Base-by-base conservation (phyloP, 2,113 vertebrate species). In the Meriones unguiculatus region DNA sequence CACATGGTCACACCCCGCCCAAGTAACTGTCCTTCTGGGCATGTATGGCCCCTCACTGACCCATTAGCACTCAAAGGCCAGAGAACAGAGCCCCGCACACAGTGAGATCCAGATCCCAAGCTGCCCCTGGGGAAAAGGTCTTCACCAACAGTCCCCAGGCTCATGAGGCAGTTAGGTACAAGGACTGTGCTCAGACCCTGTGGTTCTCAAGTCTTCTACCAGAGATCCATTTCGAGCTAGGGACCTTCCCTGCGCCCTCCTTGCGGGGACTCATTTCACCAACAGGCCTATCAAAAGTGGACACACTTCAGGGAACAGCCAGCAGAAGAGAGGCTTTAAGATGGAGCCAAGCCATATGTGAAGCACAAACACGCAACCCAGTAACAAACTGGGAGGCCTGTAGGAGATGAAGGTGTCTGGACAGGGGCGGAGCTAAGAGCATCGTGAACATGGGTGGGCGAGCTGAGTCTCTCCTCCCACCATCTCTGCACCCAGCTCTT, bases 391-490 rank as follows among this genome's bases (percentile, higher is more conserved):
- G 35, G 59, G 91, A 32, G 92, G 11, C 20, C n/a, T 2, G 17
- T 28, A 14, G 69, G 7, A 32, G n/a, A 57, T 0, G 28, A 54
- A 57, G 17, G 10, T 50, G 14, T 1, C 32, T 17, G 30, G 7
- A 10, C 35, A 13, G 28, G 38, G 62, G 32, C 1, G 5, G 2
- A n/a, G 30, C 67, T 13, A 4, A 59, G 93, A 30, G 13, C 3
- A 24, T 10, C 2, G 1, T 46, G 78, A 4, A 15, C 11, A 1
- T 3, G 30, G 14, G 57, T 30, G 67, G 59, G 46, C 17, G 3
- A 1, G 5, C 32, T 14, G 62, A 0, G 2, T 13, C 28, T 24
- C 65, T 59, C 38, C 32, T n/a, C 54, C 0, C 0, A 5, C 3
- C 0, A 17, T 28, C 57, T 87, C 25, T 22, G 84, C 28, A 50